phyloP scores from a whole-genome alignment of 2,888 invertebrate species.

The Microdon myrmicae region DNA sequence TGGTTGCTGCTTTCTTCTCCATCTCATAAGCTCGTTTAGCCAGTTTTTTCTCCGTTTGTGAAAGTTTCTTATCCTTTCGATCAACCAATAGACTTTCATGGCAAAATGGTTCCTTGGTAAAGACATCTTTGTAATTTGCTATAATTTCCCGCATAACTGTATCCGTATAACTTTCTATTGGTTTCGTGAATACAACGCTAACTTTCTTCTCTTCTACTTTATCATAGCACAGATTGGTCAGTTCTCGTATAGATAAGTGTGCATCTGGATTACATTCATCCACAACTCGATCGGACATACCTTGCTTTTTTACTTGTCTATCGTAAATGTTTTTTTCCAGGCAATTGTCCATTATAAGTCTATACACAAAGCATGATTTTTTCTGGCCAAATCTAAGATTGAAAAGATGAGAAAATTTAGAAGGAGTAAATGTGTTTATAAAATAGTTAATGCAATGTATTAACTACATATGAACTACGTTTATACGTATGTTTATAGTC shows the following conservation, averaged over 20 bases:
- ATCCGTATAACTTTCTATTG: conserved; percentile 73
- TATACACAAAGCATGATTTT: conserved; percentile 94
- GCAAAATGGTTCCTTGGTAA: conserved; percentile 90
- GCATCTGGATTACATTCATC: conserved; percentile 98
- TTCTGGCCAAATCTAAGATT: conserved; percentile 85
- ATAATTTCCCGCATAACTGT: conserved; percentile 81
- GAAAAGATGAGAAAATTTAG: conserved; percentile 57
- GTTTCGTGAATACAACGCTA: conserved; percentile 76
- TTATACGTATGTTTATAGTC: too few species aligned
- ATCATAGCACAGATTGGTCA: conserved; percentile 89
- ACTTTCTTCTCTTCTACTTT: conserved; percentile 87
- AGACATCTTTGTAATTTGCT: conserved; percentile 71
- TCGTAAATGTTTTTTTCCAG: conserved; percentile 98
- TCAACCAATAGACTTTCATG: conserved; percentile 95
- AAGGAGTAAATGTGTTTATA: too few species aligned
- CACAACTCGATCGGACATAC: conserved; percentile 97
- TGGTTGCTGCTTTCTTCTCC: conserved; percentile 86
- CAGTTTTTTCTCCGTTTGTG: conserved; percentile 90
- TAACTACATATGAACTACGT: too few species aligned
- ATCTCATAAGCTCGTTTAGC: conserved; percentile 93
- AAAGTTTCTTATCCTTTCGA: conserved; percentile 92
- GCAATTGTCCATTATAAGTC: conserved; percentile 96
- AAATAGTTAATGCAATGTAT: too few species aligned
- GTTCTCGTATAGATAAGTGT: conserved; percentile 87
- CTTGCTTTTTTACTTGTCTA: conserved; percentile 97